Percentiles rank a stretch among this genome's conserved stretches.
Evolutionary conservation across 1,140 invertebrate species (phyloP).

Genomic region (Drosophila punjabiensis): DNA sequence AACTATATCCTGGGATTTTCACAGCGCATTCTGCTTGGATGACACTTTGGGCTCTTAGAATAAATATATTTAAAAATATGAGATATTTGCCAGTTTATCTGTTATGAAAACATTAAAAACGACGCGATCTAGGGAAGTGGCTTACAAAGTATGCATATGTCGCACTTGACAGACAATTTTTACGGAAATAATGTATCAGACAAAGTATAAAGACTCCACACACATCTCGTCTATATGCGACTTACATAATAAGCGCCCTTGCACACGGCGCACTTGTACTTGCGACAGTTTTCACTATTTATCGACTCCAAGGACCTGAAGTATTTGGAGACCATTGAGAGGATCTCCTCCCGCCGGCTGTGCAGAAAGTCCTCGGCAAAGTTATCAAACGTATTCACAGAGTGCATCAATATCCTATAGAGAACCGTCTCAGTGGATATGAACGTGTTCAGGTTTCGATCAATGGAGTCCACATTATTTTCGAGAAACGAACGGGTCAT

Average conservation of each 20-base stretch:
- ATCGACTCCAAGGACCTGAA: conserved; percentile 52
- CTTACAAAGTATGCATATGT: background rate
- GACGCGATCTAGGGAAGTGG: background rate
- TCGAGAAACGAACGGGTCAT: conserved; percentile 69
- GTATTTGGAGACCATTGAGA: conserved; percentile 54
- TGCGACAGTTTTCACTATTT: conserved; percentile 18
- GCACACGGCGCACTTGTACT: conserved; percentile 57
- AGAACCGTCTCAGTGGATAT: conserved; percentile 73
- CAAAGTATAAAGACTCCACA: background rate
- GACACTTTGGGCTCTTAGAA: background rate
- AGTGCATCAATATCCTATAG: conserved; percentile 67
- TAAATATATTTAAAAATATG: conserved; percentile 18
- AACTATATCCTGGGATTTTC: conserved; percentile 4
- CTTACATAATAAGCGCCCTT: conserved; percentile 66
- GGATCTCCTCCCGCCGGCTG: conserved; percentile 51
- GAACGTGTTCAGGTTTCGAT: conserved; percentile 64
- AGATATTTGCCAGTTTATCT: background rate
- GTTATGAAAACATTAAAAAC: background rate
- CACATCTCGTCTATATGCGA: conserved; percentile 28
- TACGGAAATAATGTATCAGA: background rate
- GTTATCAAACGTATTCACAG: conserved; percentile 62
- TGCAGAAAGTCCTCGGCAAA: conserved; percentile 57
- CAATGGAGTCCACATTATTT: conserved; percentile 61
- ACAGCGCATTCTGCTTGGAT: conserved; percentile 17
- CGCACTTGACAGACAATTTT: background rate